Evolutionary conservation across 2,113 vertebrate species (phyloP).

Genomic region (Numida meleagris): DNA sequence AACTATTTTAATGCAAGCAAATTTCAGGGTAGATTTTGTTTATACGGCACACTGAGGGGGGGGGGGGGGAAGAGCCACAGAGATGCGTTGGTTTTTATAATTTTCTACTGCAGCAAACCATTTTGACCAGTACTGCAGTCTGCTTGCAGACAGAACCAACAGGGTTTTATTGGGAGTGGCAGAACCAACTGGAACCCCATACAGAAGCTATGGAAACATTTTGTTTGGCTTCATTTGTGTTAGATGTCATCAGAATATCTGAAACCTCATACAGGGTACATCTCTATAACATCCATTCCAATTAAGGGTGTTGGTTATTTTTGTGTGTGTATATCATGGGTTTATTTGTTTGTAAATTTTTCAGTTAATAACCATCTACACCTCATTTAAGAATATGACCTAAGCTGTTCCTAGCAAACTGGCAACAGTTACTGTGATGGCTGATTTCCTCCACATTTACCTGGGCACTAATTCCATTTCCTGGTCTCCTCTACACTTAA

Average conservation of each 20-base stretch:
- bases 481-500: background rate
- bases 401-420: background rate
- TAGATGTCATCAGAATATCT: background rate
- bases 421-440: accelerated
- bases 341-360: background rate
- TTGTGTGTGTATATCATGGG: too few relatives aligned
- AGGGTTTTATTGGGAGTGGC: background rate
- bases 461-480: background rate
- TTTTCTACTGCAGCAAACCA: background rate
- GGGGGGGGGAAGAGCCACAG: too few relatives aligned
- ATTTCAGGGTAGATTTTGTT: background rate
- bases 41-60: too few relatives aligned
- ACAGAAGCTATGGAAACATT: background rate
- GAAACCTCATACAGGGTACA: background rate
- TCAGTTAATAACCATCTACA: background rate
- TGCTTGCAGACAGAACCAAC: background rate
- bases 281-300: background rate
- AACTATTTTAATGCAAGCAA: background rate
- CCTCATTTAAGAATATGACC: too few relatives aligned
- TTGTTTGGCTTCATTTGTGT: background rate
- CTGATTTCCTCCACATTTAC: background rate
- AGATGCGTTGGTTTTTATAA: too few relatives aligned
- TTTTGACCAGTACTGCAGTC: background rate
- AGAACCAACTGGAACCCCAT: background rate
- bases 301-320: background rate